Base-by-base conservation (phyloP, 2,797 vertebrate genomes). In the Gila robusta region DNA sequence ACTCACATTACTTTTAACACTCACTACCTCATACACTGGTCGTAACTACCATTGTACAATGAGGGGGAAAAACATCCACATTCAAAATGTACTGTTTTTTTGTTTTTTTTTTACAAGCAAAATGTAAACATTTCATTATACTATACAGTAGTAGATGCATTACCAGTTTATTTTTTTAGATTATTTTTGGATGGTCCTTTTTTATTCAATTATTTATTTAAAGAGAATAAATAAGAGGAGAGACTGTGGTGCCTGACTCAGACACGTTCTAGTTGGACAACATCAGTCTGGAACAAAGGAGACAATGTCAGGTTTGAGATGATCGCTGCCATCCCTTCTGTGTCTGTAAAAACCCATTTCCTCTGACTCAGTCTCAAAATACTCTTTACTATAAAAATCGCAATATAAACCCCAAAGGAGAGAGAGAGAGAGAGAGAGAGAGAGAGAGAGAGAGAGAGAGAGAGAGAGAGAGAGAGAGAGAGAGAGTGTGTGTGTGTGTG, bases 281-380 rank as follows among this genome's bases (percentile, higher is more conserved):
- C 62, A 79, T 71, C 73, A 71, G 49, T 41, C 35, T 5, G 8
- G 19, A 79, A 79, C 54, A 80, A 62, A 64, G 16, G 16, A 44
- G 56, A 47, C 9, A 26, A 80, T 4, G 23, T 66, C 44, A 66
- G 17, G 32, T 67, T 49, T 73, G 78, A 26, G 52, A 64, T 70
- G 86, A 54, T 74, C 37, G n/a, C 54, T 59, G 32, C 14, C 23
- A 54, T 87, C 19, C 3, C 9, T 56, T 41, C 19, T 66, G 41
- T 73, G 5, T 87, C 35, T 83, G 39, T 66, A 12, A 54, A 67
- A 44, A 28, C 56, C 59, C 37, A 87, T 84, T 84, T 81, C 77
- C 14, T 84, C 69, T 44, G 32, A 76, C 19, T 52, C 54, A 23
- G 28, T 64, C 47, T 84, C 35, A 39, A 35, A 23, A 62, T 23